Base-by-base conservation (phyloP, 2,113 vertebrate genomes). In the Pterocles orientalis region DNA sequence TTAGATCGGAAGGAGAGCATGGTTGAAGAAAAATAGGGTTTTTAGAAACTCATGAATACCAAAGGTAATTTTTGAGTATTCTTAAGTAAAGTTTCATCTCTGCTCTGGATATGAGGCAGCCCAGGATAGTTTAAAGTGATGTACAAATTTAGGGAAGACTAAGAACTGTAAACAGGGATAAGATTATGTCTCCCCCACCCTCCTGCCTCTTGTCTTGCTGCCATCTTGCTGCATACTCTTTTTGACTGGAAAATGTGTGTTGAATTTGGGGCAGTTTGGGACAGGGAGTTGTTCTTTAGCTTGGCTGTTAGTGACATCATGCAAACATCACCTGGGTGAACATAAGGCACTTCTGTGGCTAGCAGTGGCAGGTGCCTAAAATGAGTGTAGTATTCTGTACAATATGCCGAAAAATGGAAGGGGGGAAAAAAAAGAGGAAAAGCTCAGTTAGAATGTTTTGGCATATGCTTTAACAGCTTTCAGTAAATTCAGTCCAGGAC, bases 181-280 rank as follows among this genome's bases (percentile, higher is more conserved):
- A 3, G 3, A 16, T 54, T 25, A 20, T 8, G 3, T 50, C 28
- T 13, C 3, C 12, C 10, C 12, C 26, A 7, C 24, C 2, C 5
- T 5, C 10, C 7, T 9, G 12, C 6, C 20, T 7, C 24, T 11
- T 12, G 1, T 29, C 10, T 34, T 23, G 25, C 4, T 43, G 57
- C 9, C 14, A 17, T 65, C 29, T 60, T 75, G 15, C 34, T 36
- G 4, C 7, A 1, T 47, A 5, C 3, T 41, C 3, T 34, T 65
- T 50, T 20, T 58, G 60, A n/a, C 18, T 53, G 45, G n/a, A 54
- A 58, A 23, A 36, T 1, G 2, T 18, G 28, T 28, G 36, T 53
- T 75, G 47, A 47, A 20, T 54, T 41, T 61, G 31, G 19, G 51
- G 12, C 31, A 45, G 17, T 71, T 60, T 54, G 45, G 24, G 26